Conservation (phyloP, 1,140 invertebrate species). For the Aplysia californica region DNA sequence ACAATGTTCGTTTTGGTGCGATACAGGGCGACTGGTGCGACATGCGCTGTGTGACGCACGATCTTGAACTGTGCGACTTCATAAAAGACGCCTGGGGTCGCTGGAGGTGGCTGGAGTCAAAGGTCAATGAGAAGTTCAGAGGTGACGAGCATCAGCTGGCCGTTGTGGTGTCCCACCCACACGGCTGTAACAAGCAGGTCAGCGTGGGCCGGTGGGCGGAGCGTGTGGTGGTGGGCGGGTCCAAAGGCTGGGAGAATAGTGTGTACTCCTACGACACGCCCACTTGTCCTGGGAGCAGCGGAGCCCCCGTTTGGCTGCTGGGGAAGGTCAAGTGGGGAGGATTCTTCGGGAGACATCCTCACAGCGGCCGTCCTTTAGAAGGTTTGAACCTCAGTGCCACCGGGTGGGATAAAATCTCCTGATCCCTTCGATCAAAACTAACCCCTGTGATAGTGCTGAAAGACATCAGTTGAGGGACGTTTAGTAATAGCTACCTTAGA, state of each 20-base stretch:
- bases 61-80: constrained; percentile 5
- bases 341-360: constrained; percentile 13
- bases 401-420: constrained; percentile 14
- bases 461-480: too few relatives aligned
- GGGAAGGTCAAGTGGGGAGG: constrained; percentile 20
- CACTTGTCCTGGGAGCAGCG: constrained; percentile 22
- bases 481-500: too few relatives aligned
- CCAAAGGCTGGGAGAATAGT: constrained; percentile 11
- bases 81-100: constrained; percentile 18
- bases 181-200: constrained; percentile 19
- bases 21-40: constrained; percentile 23
- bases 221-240: constrained; percentile 6
- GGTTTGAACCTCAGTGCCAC: constrained; percentile 15
- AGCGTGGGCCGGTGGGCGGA: constrained; percentile 7
- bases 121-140: constrained; percentile 14
- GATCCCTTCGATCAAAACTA: too few relatives aligned
- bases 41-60: constrained; percentile 20
- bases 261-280: constrained; percentile 26
- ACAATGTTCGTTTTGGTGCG: constrained; percentile 5
- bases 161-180: constrained; percentile 17
- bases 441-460: too few relatives aligned
- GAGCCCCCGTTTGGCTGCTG: constrained; percentile 23
- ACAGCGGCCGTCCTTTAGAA: constrained; percentile 4
- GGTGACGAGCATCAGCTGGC: constrained; percentile 1
- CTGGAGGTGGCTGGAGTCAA: constrained; percentile 21